Evolutionary conservation across 2,113 vertebrate genomes (phyloP).

Genomic region (Mormyrus lacerda): DNA sequence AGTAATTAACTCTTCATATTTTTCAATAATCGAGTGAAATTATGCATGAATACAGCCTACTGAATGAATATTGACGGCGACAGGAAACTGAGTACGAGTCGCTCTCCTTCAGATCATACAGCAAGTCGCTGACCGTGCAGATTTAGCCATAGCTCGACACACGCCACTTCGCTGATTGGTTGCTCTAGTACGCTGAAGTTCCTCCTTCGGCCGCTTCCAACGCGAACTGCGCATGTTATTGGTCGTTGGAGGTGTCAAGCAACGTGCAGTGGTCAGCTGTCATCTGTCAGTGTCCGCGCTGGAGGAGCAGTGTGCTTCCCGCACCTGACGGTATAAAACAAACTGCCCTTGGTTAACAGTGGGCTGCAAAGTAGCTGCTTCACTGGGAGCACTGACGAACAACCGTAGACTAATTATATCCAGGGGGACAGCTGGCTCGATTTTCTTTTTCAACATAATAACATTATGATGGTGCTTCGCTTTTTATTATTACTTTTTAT

Average conservation of each 20-base stretch:
- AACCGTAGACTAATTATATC: neutral
- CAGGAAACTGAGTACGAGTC: neutral
- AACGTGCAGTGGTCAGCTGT: neutral
- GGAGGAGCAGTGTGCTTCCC: neutral
- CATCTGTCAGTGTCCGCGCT: neutral
- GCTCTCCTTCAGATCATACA: neutral
- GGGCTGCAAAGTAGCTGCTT: neutral
- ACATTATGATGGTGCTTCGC: neutral
- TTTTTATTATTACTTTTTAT: neutral
- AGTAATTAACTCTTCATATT: neutral
- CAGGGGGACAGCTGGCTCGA: neutral
- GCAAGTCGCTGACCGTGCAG: slow-evolving; percentile 15
- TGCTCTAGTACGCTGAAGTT: neutral
- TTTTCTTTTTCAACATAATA: neutral
- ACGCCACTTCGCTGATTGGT: neutral
- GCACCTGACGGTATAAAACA: neutral
- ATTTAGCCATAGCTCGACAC: neutral
- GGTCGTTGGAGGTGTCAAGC: neutral
- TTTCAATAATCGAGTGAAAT: neutral
- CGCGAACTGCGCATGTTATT: neutral
- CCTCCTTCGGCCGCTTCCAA: neutral
- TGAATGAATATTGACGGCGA: neutral
- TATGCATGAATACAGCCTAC: neutral
- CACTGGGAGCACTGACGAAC: neutral
- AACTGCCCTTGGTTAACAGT: neutral